Conservation (phyloP, 2,113 vertebrate species). For the Meles meles region DNA sequence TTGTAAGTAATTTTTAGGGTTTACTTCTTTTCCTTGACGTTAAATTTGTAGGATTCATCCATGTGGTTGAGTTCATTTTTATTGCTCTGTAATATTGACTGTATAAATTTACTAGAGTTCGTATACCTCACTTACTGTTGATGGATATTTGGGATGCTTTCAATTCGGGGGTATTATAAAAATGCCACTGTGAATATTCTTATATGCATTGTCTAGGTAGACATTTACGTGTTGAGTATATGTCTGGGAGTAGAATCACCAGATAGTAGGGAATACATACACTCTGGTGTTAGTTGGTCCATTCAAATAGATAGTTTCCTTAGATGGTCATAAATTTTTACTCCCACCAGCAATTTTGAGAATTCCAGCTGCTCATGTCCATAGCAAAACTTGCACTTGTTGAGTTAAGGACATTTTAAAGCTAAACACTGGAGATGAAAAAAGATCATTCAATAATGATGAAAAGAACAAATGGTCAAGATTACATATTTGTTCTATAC, state of each 20-base stretch:
- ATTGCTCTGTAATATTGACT: neutral
- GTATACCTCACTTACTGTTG: neutral
- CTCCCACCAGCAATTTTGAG: neutral
- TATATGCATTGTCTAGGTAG: neutral
- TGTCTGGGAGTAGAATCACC: neutral
- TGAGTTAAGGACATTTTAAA: neutral
- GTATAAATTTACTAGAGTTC: neutral
- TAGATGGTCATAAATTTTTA: neutral
- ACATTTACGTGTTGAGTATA: neutral
- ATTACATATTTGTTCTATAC: neutral
- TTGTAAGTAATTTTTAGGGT: neutral
- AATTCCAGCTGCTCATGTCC: neutral
- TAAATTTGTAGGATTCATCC: neutral
- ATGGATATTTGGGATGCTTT: neutral
- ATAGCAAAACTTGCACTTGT: neutral
- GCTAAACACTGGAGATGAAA: neutral
- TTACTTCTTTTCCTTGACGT: neutral
- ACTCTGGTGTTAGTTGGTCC: neutral
- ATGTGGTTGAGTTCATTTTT: neutral
- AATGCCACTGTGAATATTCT: neutral
- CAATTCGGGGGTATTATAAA: constrained; percentile 2
- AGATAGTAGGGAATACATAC: neutral
- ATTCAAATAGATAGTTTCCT: neutral
- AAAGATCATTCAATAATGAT: neutral
- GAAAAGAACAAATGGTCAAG: neutral